Conservation (phyloP, 37 sponge, comb jelly and placozoan species). For the Theonella swinhoei region DNA sequence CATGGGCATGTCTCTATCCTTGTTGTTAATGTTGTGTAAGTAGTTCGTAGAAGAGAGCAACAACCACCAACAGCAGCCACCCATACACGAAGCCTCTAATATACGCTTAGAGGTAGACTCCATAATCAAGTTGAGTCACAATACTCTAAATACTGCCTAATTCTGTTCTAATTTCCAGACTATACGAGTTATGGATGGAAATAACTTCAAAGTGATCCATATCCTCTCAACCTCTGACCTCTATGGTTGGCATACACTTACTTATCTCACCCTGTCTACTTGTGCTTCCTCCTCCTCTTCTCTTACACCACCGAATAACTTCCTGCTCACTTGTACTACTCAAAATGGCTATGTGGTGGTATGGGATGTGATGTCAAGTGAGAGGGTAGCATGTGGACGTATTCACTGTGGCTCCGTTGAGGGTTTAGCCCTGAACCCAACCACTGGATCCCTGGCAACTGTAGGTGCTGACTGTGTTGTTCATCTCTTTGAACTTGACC, state of each 20-base stretch:
- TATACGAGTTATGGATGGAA: constrained; percentile 14
- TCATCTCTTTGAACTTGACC: constrained; percentile 25
- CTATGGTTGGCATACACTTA: constrained; percentile 79
- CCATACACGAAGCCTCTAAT: too few species aligned
- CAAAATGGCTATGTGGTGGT: constrained; percentile 72
- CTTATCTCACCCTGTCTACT: constrained; percentile 62
- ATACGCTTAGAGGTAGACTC: too few species aligned
- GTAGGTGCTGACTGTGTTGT: constrained; percentile 72
- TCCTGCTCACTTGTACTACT: constrained; percentile 42
- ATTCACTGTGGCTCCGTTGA: constrained; percentile 73
- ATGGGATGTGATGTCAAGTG: constrained; percentile 30
- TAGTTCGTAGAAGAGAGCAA: too few species aligned
- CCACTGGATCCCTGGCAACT: constrained; percentile 15
- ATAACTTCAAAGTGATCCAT: constrained; percentile 29
- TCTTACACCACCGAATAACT: neutral
- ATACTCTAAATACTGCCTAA: too few species aligned
- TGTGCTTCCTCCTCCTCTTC: neutral
- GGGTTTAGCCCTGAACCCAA: constrained; percentile 39
- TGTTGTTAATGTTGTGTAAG: too few species aligned
- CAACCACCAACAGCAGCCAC: too few species aligned
- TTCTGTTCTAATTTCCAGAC: too few species aligned
- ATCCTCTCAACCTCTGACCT: constrained; percentile 49
- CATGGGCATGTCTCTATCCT: too few species aligned
- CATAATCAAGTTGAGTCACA: too few species aligned
- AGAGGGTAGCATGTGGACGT: constrained; percentile 24